A percentile compares a stretch with the other conserved stretches of the same genome.
Conservation (phyloP, 2,888 invertebrate species). For the Desoria tigrina region DNA sequence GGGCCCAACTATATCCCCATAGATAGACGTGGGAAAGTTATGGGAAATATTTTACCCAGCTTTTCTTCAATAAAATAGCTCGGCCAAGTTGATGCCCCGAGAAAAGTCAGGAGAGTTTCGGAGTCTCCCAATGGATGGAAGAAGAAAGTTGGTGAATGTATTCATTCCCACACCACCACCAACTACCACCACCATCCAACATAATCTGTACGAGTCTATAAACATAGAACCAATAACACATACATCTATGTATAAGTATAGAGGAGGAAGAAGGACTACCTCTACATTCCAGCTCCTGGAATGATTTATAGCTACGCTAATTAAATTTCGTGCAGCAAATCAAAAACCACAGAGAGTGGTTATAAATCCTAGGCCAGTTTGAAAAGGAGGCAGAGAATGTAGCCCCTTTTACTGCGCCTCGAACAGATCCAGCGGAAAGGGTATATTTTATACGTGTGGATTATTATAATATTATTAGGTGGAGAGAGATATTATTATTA, state of each 20-base stretch:
- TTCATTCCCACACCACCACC: background rate
- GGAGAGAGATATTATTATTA: too few relatives aligned
- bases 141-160: too few relatives aligned
- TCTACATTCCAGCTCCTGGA: conserved; percentile 14
- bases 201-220: background rate
- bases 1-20: too few relatives aligned
- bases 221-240: background rate
- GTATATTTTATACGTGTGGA: too few relatives aligned
- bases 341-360: conserved; percentile 45
- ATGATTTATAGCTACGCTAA: conserved; percentile 49
- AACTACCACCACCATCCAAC: background rate
- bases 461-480: too few relatives aligned
- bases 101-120: too few relatives aligned
- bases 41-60: conserved; percentile 4
- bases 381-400: conserved; percentile 11
- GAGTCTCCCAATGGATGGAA: too few relatives aligned
- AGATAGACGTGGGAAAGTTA: conserved; percentile 1
- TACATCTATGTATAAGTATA: background rate
- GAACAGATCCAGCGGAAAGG: too few relatives aligned
- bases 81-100: too few relatives aligned
- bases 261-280: conserved; percentile 7
- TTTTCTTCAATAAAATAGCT: background rate
- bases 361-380: conserved; percentile 30
- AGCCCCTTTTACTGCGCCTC: background rate
- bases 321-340: conserved; percentile 47